Evolutionary conservation across 2,113 vertebrate species (phyloP).

Genomic region (Charina bottae): DNA sequence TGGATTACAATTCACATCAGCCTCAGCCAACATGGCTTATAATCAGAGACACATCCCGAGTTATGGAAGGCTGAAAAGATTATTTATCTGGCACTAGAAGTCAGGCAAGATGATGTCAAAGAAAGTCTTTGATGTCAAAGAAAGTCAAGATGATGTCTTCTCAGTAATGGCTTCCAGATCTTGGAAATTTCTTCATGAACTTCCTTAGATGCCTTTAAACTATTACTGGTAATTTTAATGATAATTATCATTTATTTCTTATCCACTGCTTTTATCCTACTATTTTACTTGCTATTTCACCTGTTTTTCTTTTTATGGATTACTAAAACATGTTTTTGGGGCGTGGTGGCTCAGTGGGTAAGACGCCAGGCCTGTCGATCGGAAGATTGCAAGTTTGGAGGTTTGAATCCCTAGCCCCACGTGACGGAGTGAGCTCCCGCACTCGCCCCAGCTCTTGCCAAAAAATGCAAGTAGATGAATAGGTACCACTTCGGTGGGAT

Average conservation of each 20-base stretch:
- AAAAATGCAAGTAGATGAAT: no score
- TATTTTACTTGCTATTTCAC: neutral
- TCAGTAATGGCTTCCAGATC: neutral
- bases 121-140: neutral
- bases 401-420: no score
- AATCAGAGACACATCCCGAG: neutral
- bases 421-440: no score
- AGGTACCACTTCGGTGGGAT: no score
- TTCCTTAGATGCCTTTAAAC: neutral
- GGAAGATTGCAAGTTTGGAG: no score
- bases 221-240: neutral
- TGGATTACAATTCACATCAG: neutral
- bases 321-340: neutral
- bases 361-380: no score
- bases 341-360: no score
- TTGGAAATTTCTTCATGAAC: neutral
- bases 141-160: neutral
- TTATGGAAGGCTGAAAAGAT: neutral
- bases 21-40: neutral
- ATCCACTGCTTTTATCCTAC: neutral
- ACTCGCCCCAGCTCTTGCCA: no score
- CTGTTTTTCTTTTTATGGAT: neutral
- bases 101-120: neutral
- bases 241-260: neutral
- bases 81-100: neutral